These are phyloP conservation scores for Erythrocercus mccallii DNA, from an alignment of 2,113 vertebrate genomes.

Conservation along the genomic window DNA sequence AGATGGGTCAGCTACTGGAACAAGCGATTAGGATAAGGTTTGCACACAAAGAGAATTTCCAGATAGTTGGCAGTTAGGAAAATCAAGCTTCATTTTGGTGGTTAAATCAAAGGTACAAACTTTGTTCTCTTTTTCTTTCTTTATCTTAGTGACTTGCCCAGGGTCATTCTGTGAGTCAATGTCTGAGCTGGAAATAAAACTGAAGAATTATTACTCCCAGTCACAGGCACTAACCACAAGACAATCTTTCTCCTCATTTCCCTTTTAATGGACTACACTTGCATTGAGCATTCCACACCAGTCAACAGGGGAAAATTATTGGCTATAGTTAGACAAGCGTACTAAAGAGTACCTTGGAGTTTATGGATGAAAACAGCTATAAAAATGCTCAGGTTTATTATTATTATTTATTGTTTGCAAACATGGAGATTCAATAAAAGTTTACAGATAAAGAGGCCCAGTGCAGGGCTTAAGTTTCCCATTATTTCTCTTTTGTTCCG, in stretches of 20 bases:
- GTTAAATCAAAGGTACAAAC: neutral
- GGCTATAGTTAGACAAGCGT: neutral
- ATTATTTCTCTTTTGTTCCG: slow-evolving; percentile 18
- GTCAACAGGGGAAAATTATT: slow-evolving; percentile 31
- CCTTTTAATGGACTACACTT: slow-evolving; percentile 49
- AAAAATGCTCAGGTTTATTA: slow-evolving; percentile 46
- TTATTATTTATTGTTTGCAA: slow-evolving; percentile 62
- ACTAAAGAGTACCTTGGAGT: slow-evolving; percentile 23
- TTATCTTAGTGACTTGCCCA: neutral
- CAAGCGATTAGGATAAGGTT: neutral
- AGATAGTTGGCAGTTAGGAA: neutral
- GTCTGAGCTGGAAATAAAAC: slow-evolving; percentile 32
- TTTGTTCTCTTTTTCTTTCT: neutral
- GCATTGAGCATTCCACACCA: slow-evolving; percentile 28
- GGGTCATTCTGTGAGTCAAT: neutral
- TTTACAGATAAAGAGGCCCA: slow-evolving; percentile 18
- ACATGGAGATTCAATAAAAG: slow-evolving; percentile 8
- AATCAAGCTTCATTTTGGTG: neutral
- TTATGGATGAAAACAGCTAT: slow-evolving; percentile 41
- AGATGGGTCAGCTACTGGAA: neutral
- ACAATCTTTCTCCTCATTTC: slow-evolving; percentile 41
- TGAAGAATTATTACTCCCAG: slow-evolving; percentile 38
- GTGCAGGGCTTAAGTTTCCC: neutral
- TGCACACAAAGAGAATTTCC: neutral
- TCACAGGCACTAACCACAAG: slow-evolving; percentile 4